A percentile compares a stretch with the other conserved stretches of the same genome.
Evolutionary conservation across 2,797 vertebrate species (phyloP).

Genomic region (Neomorphus geoffroyi): DNA sequence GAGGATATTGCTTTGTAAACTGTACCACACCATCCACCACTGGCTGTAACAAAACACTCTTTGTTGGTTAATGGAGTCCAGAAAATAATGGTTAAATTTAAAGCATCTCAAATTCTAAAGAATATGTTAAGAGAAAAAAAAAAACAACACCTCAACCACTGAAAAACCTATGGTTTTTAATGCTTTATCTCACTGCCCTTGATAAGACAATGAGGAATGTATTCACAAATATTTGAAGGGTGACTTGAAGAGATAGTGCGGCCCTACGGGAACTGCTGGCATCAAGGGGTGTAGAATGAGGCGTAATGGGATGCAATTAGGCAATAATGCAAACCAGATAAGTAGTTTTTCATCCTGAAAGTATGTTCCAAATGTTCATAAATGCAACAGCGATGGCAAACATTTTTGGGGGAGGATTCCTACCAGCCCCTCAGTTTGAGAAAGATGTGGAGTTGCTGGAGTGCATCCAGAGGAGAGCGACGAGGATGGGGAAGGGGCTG

Average conservation of each 20-base stretch:
- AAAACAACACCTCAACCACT: not conserved
- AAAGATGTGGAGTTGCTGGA: no score
- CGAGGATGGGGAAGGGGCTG: no score
- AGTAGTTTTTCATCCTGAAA: not conserved
- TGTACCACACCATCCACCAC: not conserved
- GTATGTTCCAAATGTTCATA: not conserved
- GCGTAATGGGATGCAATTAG: not conserved
- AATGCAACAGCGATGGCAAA: not conserved
- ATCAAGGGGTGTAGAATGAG: not conserved
- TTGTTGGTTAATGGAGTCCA: not conserved
- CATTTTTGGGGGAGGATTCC: not conserved
- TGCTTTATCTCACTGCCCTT: not conserved
- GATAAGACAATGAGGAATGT: not conserved
- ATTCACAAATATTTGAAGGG: slow-evolving; percentile 17
- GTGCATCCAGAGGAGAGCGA: no score
- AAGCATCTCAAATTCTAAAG: not conserved
- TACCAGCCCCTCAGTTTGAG: no score
- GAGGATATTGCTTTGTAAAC: not conserved
- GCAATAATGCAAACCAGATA: not conserved
- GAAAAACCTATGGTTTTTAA: not conserved
- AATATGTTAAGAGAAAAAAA: not conserved
- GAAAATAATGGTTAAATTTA: slow-evolving; percentile 25
- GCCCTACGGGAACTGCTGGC: not conserved
- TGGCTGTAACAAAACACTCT: not conserved
- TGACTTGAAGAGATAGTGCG: not conserved